Conservation (phyloP, 2,113 vertebrate genomes). For the Myrmophylax atrothorax region DNA sequence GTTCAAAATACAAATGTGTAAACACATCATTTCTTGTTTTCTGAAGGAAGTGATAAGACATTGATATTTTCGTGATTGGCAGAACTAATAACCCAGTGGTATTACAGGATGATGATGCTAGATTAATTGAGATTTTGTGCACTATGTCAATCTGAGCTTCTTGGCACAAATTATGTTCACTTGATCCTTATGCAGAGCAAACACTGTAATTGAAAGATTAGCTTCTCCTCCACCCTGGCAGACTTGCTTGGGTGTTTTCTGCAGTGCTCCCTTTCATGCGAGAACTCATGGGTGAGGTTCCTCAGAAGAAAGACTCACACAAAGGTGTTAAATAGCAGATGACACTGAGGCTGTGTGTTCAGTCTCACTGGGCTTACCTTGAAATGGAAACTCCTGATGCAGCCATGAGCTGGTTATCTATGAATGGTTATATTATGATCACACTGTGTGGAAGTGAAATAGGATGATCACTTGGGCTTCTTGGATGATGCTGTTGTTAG, state of each 20-base stretch:
- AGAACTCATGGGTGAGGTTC: neutral
- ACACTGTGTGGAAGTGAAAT: neutral
- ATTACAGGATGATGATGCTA: neutral
- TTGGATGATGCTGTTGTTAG: neutral
- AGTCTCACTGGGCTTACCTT: neutral
- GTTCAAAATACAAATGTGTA: neutral
- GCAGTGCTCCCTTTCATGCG: neutral
- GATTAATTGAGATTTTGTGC: neutral
- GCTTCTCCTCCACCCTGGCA: neutral
- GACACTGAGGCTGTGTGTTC: neutral
- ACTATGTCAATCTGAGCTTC: neutral
- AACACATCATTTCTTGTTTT: neutral
- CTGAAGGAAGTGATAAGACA: neutral
- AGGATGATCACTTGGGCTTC: neutral
- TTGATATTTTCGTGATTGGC: neutral
- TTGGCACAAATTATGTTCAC: neutral
- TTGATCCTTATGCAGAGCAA: neutral
- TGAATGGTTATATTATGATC: neutral
- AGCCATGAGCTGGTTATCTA: neutral
- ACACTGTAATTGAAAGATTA: neutral
- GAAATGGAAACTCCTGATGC: neutral
- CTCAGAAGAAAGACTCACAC: neutral
- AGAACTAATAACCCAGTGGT: neutral
- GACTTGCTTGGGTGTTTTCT: neutral
- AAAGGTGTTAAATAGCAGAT: neutral